Conservation (phyloP, 2,113 vertebrate genomes). For the Pteronura brasiliensis region DNA sequence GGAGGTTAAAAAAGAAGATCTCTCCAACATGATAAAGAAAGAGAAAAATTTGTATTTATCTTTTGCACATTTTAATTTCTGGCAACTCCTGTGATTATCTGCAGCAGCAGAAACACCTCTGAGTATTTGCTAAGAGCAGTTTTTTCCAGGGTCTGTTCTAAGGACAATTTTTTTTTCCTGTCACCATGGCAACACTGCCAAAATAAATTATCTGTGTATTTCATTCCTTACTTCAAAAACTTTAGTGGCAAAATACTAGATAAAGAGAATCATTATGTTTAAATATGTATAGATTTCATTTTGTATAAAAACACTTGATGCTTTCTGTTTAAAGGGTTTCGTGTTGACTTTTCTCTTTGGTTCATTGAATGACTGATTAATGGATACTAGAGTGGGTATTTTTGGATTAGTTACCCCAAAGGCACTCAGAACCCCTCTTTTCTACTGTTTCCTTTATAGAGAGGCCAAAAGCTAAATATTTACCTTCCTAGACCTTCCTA, state of each 20-base stretch:
- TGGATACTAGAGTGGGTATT: background rate
- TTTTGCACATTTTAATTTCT: constrained; percentile 54
- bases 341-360: background rate
- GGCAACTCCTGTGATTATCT: constrained; percentile 59
- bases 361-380: background rate
- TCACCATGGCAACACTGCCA: constrained; percentile 48
- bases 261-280: constrained; percentile 31
- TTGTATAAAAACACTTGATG: background rate
- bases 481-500: background rate
- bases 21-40: background rate
- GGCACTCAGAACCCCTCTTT: background rate
- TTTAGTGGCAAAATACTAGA: constrained; percentile 25
- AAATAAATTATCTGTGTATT: constrained; percentile 60
- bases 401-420: background rate
- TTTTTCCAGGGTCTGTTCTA: constrained; percentile 55
- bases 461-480: background rate
- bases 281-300: background rate
- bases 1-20: constrained; percentile 15
- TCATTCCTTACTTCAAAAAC: constrained; percentile 48
- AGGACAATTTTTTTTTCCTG: constrained; percentile 26
- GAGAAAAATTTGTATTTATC: constrained; percentile 28
- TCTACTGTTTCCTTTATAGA: background rate
- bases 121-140: constrained; percentile 51
- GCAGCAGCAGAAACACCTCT: constrained; percentile 48
- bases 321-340: background rate